These are phyloP conservation scores for Polyergus mexicanus DNA, from an alignment of 1,140 invertebrate genomes.

Conservation along the genomic window DNA sequence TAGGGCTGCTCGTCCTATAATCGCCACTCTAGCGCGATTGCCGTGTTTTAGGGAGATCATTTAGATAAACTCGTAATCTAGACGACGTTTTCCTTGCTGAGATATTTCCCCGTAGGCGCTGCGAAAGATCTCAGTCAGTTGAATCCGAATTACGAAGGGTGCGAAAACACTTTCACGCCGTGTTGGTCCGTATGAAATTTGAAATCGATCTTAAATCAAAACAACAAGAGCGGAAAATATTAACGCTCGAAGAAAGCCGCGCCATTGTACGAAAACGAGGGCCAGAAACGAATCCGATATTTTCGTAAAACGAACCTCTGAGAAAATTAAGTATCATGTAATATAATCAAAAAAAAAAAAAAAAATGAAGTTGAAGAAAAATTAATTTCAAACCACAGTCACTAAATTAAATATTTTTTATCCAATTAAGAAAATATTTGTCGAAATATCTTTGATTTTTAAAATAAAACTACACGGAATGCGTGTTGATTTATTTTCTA, in stretches of 20 bases:
- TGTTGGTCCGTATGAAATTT: constrained; percentile 73
- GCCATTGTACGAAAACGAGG: neutral
- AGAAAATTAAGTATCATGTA: neutral
- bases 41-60: constrained; percentile 80
- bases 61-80: constrained; percentile 86
- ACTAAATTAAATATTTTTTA: too few species aligned
- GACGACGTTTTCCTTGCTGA: constrained; percentile 82
- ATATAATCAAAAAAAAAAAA: too few species aligned
- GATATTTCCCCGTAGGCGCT: constrained; percentile 82
- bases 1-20: constrained; percentile 76
- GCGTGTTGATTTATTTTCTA: neutral
- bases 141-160: constrained; percentile 62
- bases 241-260: neutral
- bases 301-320: neutral
- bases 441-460: constrained; percentile 1
- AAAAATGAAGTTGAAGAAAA: too few species aligned
- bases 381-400: too few species aligned
- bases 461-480: neutral
- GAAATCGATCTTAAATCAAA: constrained; percentile 75
- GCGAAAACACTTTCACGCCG: constrained; percentile 67
- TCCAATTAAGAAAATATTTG: neutral
- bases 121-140: constrained; percentile 45
- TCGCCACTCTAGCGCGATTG: constrained; percentile 78
- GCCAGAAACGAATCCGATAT: neutral
- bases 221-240: constrained; percentile 41